Percentiles rank a stretch among this genome's conserved stretches.
Conservation (phyloP, 2,797 vertebrate genomes). For the Capromys pilorides region DNA sequence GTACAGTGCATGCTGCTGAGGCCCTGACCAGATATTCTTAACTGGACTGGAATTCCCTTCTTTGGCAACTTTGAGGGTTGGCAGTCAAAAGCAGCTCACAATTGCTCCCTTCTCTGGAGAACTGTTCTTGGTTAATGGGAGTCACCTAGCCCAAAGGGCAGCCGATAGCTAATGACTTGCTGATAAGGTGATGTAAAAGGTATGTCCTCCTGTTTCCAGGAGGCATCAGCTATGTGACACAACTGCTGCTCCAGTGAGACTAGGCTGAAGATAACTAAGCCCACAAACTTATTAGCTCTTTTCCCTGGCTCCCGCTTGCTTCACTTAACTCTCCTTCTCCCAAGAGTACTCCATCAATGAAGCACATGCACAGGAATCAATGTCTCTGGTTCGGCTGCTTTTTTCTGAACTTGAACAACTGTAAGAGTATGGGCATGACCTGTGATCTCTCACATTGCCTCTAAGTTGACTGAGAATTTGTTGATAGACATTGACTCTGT, state of each 20-base stretch:
- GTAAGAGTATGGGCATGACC: neutral
- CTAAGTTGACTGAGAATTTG: neutral
- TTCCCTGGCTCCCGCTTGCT: neutral
- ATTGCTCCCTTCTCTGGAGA: neutral
- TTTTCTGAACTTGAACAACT: conserved; percentile 34
- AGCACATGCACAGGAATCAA: neutral
- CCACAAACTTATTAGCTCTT: neutral
- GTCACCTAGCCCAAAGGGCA: conserved; percentile 2
- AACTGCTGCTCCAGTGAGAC: neutral
- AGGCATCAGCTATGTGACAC: neutral
- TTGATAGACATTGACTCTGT: neutral
- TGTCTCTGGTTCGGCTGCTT: neutral
- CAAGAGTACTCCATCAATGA: neutral
- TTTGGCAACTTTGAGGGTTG: neutral
- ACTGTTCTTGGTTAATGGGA: neutral
- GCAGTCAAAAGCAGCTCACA: conserved; percentile 1
- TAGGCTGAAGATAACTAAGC: conserved; percentile 2
- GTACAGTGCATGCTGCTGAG: neutral
- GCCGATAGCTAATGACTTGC: neutral
- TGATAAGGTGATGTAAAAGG: neutral
- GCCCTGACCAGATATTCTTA: neutral
- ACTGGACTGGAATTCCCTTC: neutral
- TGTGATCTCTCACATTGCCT: neutral
- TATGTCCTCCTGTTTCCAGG: neutral
- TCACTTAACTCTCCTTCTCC: neutral